These are phyloP conservation scores for Ficedula albicollis DNA, from an alignment of 2,797 vertebrate species.

Conservation along the genomic window DNA sequence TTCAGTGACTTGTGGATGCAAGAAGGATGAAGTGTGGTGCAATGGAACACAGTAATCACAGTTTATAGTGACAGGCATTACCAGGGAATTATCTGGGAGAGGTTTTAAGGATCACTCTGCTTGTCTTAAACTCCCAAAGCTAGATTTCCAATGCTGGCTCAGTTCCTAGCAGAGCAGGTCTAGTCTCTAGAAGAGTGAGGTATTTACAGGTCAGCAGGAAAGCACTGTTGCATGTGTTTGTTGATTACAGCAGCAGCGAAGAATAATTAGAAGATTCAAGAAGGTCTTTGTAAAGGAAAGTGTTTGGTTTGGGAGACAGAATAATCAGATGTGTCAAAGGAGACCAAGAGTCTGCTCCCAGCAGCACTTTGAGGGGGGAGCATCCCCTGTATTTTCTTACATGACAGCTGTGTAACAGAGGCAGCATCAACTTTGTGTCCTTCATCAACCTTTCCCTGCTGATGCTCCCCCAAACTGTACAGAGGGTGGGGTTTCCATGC, in stretches of 20 bases:
- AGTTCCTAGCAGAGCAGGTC: background rate
- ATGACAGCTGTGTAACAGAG: background rate
- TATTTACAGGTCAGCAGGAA: background rate
- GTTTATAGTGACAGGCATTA: background rate
- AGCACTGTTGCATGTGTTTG: background rate
- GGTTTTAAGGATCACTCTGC: background rate
- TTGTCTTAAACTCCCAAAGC: background rate
- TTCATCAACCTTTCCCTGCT: background rate
- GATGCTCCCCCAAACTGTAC: background rate
- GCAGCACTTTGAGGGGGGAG: background rate
- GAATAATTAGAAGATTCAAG: background rate
- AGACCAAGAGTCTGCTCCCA: background rate
- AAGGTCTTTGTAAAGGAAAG: background rate
- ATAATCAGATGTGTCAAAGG: background rate
- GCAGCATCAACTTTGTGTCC: background rate
- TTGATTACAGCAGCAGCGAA: background rate
- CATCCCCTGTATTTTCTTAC: background rate
- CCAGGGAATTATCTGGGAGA: background rate
- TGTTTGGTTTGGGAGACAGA: background rate
- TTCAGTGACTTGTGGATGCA: fast-evolving
- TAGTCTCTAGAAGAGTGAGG: background rate
- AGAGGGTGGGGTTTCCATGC: no score
- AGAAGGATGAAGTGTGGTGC: background rate
- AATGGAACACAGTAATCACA: background rate
- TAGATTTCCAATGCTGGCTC: background rate